Evolutionary conservation across 1,140 invertebrate species (phyloP).

Genomic region (Lepidurus packardi): DNA sequence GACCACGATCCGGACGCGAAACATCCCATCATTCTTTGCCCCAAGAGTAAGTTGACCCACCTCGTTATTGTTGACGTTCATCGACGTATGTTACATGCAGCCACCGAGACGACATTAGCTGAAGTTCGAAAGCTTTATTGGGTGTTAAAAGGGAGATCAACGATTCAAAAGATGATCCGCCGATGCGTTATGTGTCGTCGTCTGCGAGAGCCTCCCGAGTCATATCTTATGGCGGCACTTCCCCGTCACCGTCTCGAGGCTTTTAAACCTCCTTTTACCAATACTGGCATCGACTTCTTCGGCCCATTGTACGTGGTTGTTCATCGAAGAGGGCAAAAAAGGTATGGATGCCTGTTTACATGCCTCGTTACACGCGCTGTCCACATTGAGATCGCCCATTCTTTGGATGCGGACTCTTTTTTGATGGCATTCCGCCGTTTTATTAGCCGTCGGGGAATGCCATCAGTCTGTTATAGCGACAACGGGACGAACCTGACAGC

Average conservation of each 20-base stretch:
- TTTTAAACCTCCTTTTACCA: slow-evolving; percentile 18
- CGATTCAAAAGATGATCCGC: slow-evolving; percentile 24
- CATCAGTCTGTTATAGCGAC: slow-evolving; percentile 39
- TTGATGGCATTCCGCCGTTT: slow-evolving; percentile 40
- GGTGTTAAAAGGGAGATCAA: slow-evolving; percentile 26
- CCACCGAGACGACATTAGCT: slow-evolving; percentile 4
- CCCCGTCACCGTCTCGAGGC: not conserved
- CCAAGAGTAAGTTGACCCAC: not conserved
- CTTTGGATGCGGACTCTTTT: slow-evolving; percentile 37
- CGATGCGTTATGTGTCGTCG: slow-evolving; percentile 36
- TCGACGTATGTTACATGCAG: not conserved
- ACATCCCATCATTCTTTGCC: slow-evolving; percentile 24
- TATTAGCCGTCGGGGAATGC: slow-evolving; percentile 36
- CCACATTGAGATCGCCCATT: slow-evolving; percentile 40
- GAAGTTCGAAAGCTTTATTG: slow-evolving; percentile 31
- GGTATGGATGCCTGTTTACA: slow-evolving; percentile 40
- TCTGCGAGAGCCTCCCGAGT: slow-evolving; percentile 26
- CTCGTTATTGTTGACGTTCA: slow-evolving; percentile 24
- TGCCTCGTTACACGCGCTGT: slow-evolving; percentile 40
- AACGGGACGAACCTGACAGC: slow-evolving; percentile 42
- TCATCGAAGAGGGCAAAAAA: slow-evolving; percentile 36
- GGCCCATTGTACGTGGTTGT: slow-evolving; percentile 35
- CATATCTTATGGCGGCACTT: slow-evolving; percentile 28
- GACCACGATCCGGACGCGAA: not conserved
- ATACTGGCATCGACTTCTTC: slow-evolving; percentile 35